Evolutionary conservation across 2,113 vertebrate species (phyloP).

Genomic region (Charadrius vociferus): DNA sequence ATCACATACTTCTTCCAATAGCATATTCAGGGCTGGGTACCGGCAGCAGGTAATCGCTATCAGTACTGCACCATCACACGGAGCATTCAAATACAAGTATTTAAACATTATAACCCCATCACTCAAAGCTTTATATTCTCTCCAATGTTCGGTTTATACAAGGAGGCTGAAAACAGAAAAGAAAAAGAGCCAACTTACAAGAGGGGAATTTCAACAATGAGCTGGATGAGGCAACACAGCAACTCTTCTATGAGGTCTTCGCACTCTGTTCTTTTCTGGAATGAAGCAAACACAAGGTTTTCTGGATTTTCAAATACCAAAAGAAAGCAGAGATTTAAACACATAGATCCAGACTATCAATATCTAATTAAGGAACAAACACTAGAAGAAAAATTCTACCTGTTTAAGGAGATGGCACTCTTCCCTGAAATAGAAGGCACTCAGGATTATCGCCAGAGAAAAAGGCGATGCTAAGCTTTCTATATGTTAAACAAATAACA

Average conservation of each 20-base stretch:
- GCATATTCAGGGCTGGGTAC: neutral
- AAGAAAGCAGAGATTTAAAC: neutral
- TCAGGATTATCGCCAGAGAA: neutral
- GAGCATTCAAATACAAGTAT: neutral
- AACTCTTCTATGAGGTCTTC: slow-evolving; percentile 95
- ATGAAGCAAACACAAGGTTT: neutral
- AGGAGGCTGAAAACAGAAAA: neutral
- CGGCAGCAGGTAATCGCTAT: neutral
- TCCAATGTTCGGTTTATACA: neutral
- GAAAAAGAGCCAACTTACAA: slow-evolving; percentile 82
- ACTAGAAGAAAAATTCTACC: neutral
- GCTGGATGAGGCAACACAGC: slow-evolving; percentile 91
- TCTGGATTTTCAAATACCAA: neutral
- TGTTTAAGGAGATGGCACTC: neutral
- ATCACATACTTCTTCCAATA: neutral
- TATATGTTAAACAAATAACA: neutral
- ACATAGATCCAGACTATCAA: neutral
- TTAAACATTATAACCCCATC: neutral
- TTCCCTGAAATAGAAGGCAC: neutral
- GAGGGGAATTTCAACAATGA: slow-evolving; percentile 94
- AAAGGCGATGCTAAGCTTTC: neutral
- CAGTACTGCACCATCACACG: neutral
- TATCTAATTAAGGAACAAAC: neutral
- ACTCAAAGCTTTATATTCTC: neutral
- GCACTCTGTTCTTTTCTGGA: slow-evolving; percentile 77